Evolutionary conservation across 2,888 invertebrate genomes (phyloP), one percentile per base, ranked within the genome.

Genomic region (Spisula subtruncata): DNA sequence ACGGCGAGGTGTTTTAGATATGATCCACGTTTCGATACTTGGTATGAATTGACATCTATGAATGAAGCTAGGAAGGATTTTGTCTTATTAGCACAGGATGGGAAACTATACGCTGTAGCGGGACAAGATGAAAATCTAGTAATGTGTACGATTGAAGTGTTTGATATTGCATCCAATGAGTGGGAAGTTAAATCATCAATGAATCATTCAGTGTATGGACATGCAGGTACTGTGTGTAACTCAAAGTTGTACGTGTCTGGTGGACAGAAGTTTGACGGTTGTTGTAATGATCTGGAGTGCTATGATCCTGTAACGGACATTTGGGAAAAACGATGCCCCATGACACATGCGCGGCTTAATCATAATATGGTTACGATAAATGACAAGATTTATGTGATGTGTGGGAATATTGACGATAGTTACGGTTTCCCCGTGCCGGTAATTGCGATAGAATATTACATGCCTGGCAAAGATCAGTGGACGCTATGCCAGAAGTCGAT

Each of bases 61-160:
- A 96, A 95, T 86, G 96, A 96, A 85, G 96, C 96, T 6, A 88
- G 96, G 25, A 96, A 96, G 90, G 96, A 96, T 90, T 96, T 96
- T 95, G 96, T 94, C 6, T 88, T 96, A 81, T 94, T 96, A 5
- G 95, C 95, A 0, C 86, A 93, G 29, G 93, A 94, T 35, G 94
- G 94, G 16, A 94, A 94, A 75, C 87, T 96, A 81, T 96, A 95
- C 88, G 96, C 96, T 0, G 94, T 96, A 10, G 96, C 95, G 12
- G 96, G 96, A 0, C 96, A 96, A 92, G 96, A 96, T 93, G 96
- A 96, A 92, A 96, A 96, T 90, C 95, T 95, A 90, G 96, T 96
- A n/a, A 96, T 96, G 95, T 96, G 95, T 89, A 96, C 96, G 1
- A 94, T 96, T 60, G 96, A 96, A 89, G 94, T 95, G 89, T 96